Evolutionary conservation across 1,140 invertebrate genomes (phyloP), one percentile per base, ranked within the genome.

Genomic region (Hetaerina americana): DNA sequence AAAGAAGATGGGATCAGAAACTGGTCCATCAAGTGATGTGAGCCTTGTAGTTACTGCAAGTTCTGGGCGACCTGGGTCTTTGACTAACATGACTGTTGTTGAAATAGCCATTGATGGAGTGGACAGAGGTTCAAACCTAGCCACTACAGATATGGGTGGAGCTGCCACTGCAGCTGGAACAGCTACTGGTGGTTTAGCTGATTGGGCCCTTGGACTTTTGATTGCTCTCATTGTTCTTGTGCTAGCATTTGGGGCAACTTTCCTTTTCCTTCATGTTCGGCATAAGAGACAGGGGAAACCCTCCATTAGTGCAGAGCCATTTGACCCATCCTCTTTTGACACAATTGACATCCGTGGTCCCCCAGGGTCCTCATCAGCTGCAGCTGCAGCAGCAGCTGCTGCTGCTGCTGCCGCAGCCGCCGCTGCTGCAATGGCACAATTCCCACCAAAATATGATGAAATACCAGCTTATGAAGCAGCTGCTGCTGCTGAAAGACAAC

Each of bases 391-490:
- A 6, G 84, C 86, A 0, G 40, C 40, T 12, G 40, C 40, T n/a
- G 40, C 40, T 12, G 40, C 40, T 57, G 40, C 40, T 18, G 74
- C 78, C 27, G 70, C 77, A 31, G 70, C 76, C 24, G 75, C 70
- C 8, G 29, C 57, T 10, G 49, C 70, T 24, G 66, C 71, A 10
- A 40, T 69, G 66, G 88, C 88, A 29, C 89, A 92, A 78, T 94
- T 93, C 74, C 92, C 92, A 12, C 93, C 92, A 0, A 94, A 94
- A 77, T 95, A 95, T 79, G 93, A 94, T 77, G 94, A 95, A 80
- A 94, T 95, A 72, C 92, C 92, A 22, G 92, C 92, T 0, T 96
- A 94, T 76, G 79, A 78, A 71, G 79, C 77, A 67, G 75, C 79
- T 29, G 80, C 76, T 71, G 75, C 26, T 29, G 73, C 18, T 72